Base-by-base conservation (phyloP, 2,888 invertebrate species). In the Epinotia bilunana region DNA sequence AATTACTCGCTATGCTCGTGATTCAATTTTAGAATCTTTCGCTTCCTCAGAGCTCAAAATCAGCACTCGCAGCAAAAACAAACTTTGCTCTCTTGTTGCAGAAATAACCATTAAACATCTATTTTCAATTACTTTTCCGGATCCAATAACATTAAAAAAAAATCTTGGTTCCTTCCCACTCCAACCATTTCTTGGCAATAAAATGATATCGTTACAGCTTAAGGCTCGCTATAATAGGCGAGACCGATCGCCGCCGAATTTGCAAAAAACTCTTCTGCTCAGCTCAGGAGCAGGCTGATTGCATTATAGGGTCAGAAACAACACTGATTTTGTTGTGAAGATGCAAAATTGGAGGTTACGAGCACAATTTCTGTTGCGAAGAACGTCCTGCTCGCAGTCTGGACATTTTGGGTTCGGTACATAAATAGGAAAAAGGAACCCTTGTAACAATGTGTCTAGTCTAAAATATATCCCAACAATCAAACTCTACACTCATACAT, bases 141-240 rank as follows among this genome's bases (percentile, higher is more conserved):
- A n/a, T n/a, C n/a, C n/a, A n/a, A n/a, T n/a, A n/a, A n/a, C n/a
- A n/a, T n/a, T n/a, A n/a, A n/a, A n/a, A n/a, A n/a, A n/a, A 33
- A 33, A 57, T 78, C 75, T 79, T 88, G 87, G 87, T 85, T 86
- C 83, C 49, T 69, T 88, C 71, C 65, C 73, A 81, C 67, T 70
- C 73, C 18, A 72, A 53, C 55, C 64, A 62, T 76, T 79, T 78
- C 82, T 79, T 76, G 76, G 84, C 83, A 88, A 88, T 90, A 88
- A 89, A 89, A 89, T 88, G 84, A 87, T 90, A 89, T 88, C 84
- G 89, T 86, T 87, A 86, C 84, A 82, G 87, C 83, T 86, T 85
- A 84, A 85, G 83, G 81, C 84, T 82, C 79, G 82, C 84, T 78
- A 87, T 90, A 89, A 90, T 87, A 89, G 88, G 87, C 85, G 87